Evolutionary conservation across 1,140 invertebrate species (phyloP), one percentile per base, ranked within the genome.

Genomic region (Stegodyphus mimosarum): DNA sequence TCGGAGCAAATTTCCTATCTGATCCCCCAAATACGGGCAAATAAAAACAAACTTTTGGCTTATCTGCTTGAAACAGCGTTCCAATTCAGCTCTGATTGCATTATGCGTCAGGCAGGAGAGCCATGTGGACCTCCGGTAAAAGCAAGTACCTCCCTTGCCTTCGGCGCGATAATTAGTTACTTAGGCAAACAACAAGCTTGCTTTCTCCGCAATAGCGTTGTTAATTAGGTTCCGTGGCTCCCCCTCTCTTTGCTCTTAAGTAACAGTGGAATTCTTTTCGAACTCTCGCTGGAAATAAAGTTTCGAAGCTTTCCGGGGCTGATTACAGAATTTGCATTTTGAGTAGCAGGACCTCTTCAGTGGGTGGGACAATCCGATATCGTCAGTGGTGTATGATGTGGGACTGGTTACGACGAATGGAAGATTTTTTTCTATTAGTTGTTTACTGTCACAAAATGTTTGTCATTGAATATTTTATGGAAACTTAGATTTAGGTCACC

Each of bases 121-220:
- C 10, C 49, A 15, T 5, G 66, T 49, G 18, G 18, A 17, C 67
- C 17, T 51, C 17, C 66, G 7, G 48, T 83, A 71, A 51, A 63
- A 74, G 51, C 53, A 64, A 73, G 69, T 64, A 63, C 33, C 69
- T 72, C 49, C 70, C 79, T 52, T 51, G 79, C 67, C 79, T 73
- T 74, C 55, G 71, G 79, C 11, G 79, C 79, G 79, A 83, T 83
- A 83, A 83, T 83, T 83, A 83, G 70, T 83, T 83, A 83, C 70
- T 83, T 83, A 83, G 70, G 79, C 79, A 83, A 83, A 83, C 79
- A 83, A 83, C 79, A 83, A 73, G 79, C 79, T 83, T 83, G 79
- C 79, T 83, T 83, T 83, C 79, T 64, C 70, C 70, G 79, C 79
- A 83, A 83, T 83, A 83, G 70, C 48, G 60, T 70, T 83, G 79